Percentiles rank a stretch among this genome's conserved stretches.
phyloP scores from a whole-genome alignment of 2,888 invertebrate species.

The Ectobius pallidus region DNA sequence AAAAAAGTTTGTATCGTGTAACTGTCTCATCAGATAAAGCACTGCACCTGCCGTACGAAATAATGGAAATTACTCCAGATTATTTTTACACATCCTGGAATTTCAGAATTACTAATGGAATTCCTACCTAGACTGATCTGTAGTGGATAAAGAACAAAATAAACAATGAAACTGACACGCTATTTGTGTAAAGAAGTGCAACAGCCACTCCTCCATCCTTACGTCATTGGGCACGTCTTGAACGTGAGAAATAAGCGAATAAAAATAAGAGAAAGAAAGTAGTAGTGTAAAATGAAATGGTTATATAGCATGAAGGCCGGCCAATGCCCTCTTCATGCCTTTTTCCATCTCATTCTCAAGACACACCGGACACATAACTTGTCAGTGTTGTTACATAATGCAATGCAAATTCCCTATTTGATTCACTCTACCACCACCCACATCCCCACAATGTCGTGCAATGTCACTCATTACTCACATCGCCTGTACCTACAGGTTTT shows the following conservation, averaged over 20 bases:
- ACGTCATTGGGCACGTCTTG: background rate
- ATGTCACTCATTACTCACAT: no score
- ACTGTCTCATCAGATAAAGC: no score
- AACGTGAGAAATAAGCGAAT: background rate
- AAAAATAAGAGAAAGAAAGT: background rate
- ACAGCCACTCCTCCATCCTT: background rate
- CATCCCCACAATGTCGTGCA: no score
- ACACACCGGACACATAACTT: slow-evolving; percentile 1
- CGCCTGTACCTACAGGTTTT: no score
- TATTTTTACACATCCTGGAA: no score
- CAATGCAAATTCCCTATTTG: background rate
- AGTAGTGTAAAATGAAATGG: background rate
- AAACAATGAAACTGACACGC: no score
- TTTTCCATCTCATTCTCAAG: background rate
- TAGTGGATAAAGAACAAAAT: no score
- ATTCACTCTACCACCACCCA: background rate
- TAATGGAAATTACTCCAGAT: no score
- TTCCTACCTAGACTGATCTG: no score
- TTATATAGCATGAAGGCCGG: background rate
- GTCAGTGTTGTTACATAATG: background rate
- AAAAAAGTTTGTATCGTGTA: no score
- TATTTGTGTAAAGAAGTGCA: background rate
- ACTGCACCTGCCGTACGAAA: no score
- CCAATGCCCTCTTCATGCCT: background rate
- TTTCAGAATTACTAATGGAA: no score